phyloP scores from a whole-genome alignment of 2,113 vertebrate genomes.

The Orycteropus afer region DNA sequence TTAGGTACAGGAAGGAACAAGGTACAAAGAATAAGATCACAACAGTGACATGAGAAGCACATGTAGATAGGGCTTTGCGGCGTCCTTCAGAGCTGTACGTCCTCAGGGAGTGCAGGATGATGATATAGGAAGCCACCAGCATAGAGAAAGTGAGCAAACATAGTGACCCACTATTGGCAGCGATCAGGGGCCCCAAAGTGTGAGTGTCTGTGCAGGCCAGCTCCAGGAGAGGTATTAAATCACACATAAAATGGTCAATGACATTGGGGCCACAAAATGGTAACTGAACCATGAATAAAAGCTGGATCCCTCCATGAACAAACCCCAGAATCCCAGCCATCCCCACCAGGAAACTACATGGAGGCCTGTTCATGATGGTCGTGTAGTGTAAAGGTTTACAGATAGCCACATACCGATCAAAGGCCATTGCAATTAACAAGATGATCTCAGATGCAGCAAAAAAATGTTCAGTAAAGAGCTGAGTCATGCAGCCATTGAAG shows the following conservation, averaged over 20 bases:
- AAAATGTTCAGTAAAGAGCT: background rate
- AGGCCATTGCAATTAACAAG: background rate
- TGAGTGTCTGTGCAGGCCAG: background rate
- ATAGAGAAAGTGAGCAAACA: background rate
- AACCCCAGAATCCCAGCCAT: background rate
- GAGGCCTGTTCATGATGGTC: background rate
- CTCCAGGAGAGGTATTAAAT: background rate
- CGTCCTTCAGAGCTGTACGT: background rate
- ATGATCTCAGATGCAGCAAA: background rate
- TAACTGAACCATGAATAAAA: background rate
- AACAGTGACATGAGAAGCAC: constrained; percentile 54
- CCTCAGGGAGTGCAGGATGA: background rate
- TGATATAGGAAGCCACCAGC: background rate
- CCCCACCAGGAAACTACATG: background rate
- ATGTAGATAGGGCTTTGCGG: constrained; percentile 27
- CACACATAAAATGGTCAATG: background rate
- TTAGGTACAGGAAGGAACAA: constrained; percentile 57
- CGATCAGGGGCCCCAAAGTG: background rate
- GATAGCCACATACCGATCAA: background rate
- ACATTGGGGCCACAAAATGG: background rate
- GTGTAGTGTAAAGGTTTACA: background rate
- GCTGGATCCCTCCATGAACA: background rate
- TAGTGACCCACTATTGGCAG: background rate
- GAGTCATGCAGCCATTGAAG: background rate
- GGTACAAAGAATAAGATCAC: constrained; percentile 66